Conservation (phyloP, 2,797 vertebrate genomes). For the Philypnodon macrostomus region DNA sequence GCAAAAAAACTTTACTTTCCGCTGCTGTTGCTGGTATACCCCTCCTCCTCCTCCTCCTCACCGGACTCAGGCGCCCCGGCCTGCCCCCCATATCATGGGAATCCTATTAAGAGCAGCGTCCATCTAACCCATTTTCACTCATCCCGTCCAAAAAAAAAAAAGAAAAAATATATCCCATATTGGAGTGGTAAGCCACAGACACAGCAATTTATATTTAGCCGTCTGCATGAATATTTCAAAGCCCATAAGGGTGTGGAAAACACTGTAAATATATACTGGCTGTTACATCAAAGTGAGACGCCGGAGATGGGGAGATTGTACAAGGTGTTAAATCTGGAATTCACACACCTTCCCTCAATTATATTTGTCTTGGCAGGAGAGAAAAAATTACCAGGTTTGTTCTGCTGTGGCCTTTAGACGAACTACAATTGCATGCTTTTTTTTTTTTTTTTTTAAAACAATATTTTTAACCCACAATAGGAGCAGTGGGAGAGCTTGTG, state of each 20-base stretch:
- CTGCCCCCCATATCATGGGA: constrained; percentile 57
- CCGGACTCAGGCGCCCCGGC: constrained; percentile 26
- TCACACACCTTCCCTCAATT: constrained; percentile 22
- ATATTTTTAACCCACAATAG: too few relatives aligned
- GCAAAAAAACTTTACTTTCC: constrained; percentile 27
- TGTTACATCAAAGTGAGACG: constrained; percentile 29
- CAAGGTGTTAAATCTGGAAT: constrained; percentile 27
- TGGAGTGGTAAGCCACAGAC: constrained; percentile 18
- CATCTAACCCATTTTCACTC: constrained; percentile 42
- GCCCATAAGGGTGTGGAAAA: constrained; percentile 6
- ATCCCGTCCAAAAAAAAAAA: constrained; percentile 8
- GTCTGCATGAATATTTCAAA: constrained; percentile 38
- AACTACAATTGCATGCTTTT: too few relatives aligned
- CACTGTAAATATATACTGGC: constrained; percentile 15
- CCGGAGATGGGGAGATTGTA: constrained; percentile 18
- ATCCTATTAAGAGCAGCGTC: constrained; percentile 53
- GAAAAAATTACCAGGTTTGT: background rate
- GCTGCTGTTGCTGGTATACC: background rate
- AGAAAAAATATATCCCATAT: constrained; percentile 23
- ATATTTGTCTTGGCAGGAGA: constrained; percentile 8
- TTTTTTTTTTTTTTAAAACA: too few relatives aligned
- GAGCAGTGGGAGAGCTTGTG: too few relatives aligned
- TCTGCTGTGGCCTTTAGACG: background rate
- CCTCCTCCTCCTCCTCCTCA: constrained; percentile 12
- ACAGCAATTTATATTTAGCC: constrained; percentile 19